Evolutionary conservation across 1,140 invertebrate species (phyloP), one percentile per base, ranked within the genome.

Genomic region (Zaprionus lachaisei): DNA sequence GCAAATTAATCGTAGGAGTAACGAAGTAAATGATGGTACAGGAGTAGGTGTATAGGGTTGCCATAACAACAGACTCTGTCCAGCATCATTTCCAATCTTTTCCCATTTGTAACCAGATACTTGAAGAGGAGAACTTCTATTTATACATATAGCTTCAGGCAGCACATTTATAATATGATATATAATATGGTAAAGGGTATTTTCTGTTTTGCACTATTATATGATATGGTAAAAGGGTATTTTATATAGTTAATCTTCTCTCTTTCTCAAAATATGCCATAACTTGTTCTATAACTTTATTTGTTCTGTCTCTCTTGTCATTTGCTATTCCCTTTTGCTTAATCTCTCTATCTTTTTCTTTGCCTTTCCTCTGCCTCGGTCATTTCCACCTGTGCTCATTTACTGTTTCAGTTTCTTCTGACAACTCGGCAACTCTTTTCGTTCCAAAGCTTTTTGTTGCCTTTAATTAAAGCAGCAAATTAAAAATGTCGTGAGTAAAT

Each of bases 381-480:
- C 15, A 17, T 17, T 17, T 17, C 6, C n/a, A 51, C 54, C 54
- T 56, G 24, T 56, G 26, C 54, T 54, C 7, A 12, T 20, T 28
- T 24, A 4, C 26, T 17, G n/a, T 63, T 71, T 61, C 55, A 31
- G 44, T 54, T 64, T 20, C 65, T 83, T 71, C 56, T 38, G 60
- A 62, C 66, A 80, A 62, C 74, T 61, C 55, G 61, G 17, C 54
- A 73, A 66, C 68, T 65, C 56, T 72, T 49, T 67, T 56, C 61
- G 41, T 66, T 60, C 67, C 55, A 66, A 84, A 82, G 68, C 17
- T 60, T 68, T 85, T 86, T 80, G 83, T 77, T 86, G 65, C 84
- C 80, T 86, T 86, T 86, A 87, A 86, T 89, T 86, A 87, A 85
- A 80, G 83, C 71, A 68, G 47, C 60, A 83, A 86, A 86, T 83